These are phyloP conservation scores for Cerceris rybyensis DNA, from an alignment of 2,888 invertebrate genomes.

Conservation along the genomic window DNA sequence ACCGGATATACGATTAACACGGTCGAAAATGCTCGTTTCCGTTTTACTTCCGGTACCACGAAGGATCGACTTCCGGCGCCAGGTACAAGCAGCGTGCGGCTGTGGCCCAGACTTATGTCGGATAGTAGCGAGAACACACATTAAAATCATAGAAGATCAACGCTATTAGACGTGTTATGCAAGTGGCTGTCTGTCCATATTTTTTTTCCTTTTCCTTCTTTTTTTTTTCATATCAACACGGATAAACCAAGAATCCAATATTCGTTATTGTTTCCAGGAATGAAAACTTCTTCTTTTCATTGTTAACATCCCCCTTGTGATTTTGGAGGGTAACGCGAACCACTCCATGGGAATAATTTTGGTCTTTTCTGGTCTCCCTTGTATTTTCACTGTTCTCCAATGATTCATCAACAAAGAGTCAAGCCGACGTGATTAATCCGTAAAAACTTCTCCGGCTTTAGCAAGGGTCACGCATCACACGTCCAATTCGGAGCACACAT, in stretches of 20 bases:
- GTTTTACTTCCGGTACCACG: constrained; percentile 10
- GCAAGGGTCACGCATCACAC: constrained; percentile 61
- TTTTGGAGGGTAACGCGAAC: not conserved
- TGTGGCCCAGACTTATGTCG: constrained; percentile 67
- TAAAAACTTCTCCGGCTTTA: constrained; percentile 39
- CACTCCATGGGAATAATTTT: too few relatives aligned
- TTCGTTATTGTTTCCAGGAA: too few relatives aligned
- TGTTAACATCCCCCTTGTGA: not conserved
- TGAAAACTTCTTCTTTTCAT: not conserved
- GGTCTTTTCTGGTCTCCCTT: too few relatives aligned
- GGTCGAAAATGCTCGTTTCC: constrained; percentile 9
- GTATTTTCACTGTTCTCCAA: too few relatives aligned
- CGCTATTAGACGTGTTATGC: constrained; percentile 61
- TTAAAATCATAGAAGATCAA: constrained; percentile 73
- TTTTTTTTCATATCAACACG: constrained; percentile 13
- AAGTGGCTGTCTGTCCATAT: constrained; percentile 26
- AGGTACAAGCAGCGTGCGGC: constrained; percentile 46
- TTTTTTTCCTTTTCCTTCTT: constrained; percentile 37
- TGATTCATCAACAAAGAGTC: too few relatives aligned
- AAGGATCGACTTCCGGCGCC: constrained; percentile 52
- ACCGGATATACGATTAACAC: not conserved
- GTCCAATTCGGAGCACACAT: constrained; percentile 54
- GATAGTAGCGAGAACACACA: constrained; percentile 76
- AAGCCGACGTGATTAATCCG: not conserved
- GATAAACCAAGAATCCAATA: not conserved